phyloP scores from a whole-genome alignment of 1,140 invertebrate genomes.

The Atopsyche davidsoni region DNA sequence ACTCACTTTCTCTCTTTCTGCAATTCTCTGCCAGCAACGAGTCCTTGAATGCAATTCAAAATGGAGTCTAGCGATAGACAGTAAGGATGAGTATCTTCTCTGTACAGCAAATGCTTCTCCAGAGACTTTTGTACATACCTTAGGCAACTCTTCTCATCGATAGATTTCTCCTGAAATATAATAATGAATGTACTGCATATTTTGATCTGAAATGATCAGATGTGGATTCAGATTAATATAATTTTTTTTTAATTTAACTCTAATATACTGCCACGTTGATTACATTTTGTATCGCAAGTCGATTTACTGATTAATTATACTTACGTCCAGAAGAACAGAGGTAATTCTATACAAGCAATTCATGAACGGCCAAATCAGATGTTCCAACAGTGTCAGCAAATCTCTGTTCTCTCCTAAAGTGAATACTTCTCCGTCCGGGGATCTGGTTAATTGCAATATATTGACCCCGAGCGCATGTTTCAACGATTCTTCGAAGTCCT shows the following conservation, averaged over 20 bases:
- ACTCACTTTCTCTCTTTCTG: constrained; percentile 39
- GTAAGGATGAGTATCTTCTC: constrained; percentile 49
- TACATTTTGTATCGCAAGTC: no score
- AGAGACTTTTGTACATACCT: constrained; percentile 45
- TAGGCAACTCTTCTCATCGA: constrained; percentile 44
- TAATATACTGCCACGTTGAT: no score
- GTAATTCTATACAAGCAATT: constrained; percentile 42
- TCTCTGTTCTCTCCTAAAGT: constrained; percentile 39
- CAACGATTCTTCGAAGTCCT: constrained; percentile 49
- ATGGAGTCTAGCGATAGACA: constrained; percentile 52
- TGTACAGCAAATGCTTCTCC: constrained; percentile 38
- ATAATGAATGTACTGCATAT: constrained; percentile 9
- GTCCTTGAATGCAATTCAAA: constrained; percentile 40
- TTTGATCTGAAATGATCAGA: constrained; percentile 6
- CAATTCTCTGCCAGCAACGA: constrained; percentile 34
- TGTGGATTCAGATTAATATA: neutral
- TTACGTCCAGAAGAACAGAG: constrained; percentile 40
- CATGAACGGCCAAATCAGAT: constrained; percentile 48
- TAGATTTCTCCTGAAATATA: constrained; percentile 34
- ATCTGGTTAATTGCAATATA: constrained; percentile 33
- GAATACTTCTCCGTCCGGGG: constrained; percentile 20
- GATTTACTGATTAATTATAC: no score
- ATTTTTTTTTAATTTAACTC: no score
- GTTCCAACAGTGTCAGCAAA: constrained; percentile 43
- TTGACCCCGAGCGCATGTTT: constrained; percentile 41